Base-by-base conservation (phyloP, 2,797 vertebrate species). In the Cuniculus paca region DNA sequence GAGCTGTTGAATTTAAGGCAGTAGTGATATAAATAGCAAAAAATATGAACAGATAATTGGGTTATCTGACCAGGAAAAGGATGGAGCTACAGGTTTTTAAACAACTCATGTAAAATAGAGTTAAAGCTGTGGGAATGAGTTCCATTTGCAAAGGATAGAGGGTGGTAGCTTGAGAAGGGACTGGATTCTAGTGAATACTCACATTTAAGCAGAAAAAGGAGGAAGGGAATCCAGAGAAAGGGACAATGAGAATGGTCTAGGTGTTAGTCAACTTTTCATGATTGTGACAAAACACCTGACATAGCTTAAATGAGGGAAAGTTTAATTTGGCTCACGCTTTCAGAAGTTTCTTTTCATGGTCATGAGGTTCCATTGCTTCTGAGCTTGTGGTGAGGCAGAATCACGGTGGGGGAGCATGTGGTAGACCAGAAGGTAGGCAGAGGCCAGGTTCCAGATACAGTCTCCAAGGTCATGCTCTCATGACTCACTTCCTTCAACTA, bases 1-100 rank as follows among this genome's bases (percentile, higher is more conserved):
- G 54, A 63, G 39, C 19, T 91, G 45, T n/a, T 85, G 86, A 91
- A 31, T 39, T 20, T 77, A 92, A 96, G 77, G 63, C 19, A 34
- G 79, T 50, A 45, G 34, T 58, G 26, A n/a, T 39, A 45, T 60
- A 77, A 88, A 50, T 34, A 77, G 50, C 45, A 90, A 68, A 61
- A 61, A 48, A 48, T 34, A 13, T 28, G 3, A 17, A 16, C 31
- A 52, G 45, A 5, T 2, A 10, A 7, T 61, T 87, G 70, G 26
- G 54, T 75, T 79, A 50, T 63, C 60, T 90, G 72, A 78, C 54
- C 13, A 88, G 28, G 42, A 54, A 63, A 65, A 31, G 39, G 13
- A 6, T 75, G 6, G 39, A 77, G 39, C 20, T 74, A 19, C 20
- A 20, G 52, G 54, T 80, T 96, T 79, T 60, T 42, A 42, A 88